Conservation (phyloP, 1,140 invertebrate species). For the Cyphomyrmex costatus region DNA sequence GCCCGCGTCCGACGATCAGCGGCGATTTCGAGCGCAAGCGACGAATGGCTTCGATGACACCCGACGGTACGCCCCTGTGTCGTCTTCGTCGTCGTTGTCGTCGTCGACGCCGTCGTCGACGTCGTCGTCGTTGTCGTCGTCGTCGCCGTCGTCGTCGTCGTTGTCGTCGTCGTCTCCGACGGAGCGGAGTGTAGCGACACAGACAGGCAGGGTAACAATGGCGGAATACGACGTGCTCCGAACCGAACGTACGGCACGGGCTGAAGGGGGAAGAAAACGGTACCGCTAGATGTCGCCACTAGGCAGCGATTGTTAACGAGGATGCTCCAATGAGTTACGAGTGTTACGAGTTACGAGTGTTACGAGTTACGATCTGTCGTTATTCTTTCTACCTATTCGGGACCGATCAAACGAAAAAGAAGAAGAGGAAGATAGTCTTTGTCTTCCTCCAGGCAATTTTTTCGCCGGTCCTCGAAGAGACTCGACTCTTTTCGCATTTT, state of each 20-base stretch:
- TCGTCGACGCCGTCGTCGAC: too few relatives aligned
- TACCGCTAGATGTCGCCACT: conserved; percentile 28
- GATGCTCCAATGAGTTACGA: background rate
- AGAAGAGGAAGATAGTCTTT: background rate
- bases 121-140: conserved; percentile 35
- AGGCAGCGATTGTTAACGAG: background rate
- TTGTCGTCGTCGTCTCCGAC: conserved; percentile 32
- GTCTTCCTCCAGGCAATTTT: background rate
- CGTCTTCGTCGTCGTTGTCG: conserved; percentile 29
- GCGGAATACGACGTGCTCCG: conserved; percentile 38
- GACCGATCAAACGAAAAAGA: background rate
- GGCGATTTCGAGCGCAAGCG: background rate
- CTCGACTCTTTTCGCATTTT: background rate
- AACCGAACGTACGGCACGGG: background rate
- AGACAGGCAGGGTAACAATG: conserved; percentile 44
- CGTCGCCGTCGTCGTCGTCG: conserved; percentile 33
- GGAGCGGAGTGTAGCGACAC: background rate
- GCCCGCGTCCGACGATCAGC: background rate
- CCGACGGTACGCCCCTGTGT: conserved; percentile 21
- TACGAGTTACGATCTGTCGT: background rate
- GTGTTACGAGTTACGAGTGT: too few relatives aligned
- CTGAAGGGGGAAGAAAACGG: too few relatives aligned
- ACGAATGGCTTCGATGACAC: conserved; percentile 31
- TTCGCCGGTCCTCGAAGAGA: background rate
- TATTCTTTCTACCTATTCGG: background rate